Evolutionary conservation across 2,888 invertebrate species (phyloP).

Genomic region (Eugnorisma glareosa): DNA sequence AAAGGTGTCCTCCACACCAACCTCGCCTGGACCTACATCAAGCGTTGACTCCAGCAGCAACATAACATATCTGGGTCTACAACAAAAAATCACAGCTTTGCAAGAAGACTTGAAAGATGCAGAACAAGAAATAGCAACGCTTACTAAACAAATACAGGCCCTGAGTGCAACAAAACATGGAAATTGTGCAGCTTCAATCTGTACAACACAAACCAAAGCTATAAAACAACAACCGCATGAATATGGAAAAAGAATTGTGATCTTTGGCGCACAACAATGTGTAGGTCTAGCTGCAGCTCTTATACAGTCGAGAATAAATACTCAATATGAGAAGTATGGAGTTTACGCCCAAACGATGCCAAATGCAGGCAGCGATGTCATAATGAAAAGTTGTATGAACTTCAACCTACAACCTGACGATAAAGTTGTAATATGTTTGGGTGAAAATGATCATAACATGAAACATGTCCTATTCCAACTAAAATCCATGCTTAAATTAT

Average conservation of each 20-base stretch:
- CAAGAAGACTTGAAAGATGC: background rate
- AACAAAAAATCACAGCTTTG: background rate
- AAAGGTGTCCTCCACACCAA: background rate
- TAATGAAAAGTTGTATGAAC: conserved; percentile 7
- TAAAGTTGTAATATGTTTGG: conserved; percentile 22
- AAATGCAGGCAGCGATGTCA: conserved; percentile 16
- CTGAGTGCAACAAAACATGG: background rate
- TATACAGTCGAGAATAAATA: no score
- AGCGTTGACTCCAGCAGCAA: background rate
- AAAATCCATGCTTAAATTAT: background rate
- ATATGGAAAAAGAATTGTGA: background rate
- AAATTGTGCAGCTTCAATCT: background rate
- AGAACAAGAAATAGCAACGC: background rate
- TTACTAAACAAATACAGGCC: conserved; percentile 1
- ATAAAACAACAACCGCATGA: background rate
- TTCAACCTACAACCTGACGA: background rate
- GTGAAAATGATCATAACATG: conserved; percentile 17
- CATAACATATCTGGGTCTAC: background rate
- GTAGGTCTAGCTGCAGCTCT: conserved; percentile 17
- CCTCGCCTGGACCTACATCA: background rate
- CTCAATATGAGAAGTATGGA: conserved; percentile 11
- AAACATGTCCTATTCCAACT: background rate
- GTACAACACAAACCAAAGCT: background rate
- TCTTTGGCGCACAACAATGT: conserved; percentile 9
- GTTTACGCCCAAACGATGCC: conserved; percentile 20